phyloP scores from a whole-genome alignment of 2,797 vertebrate species.

The Mastacembelus armatus region DNA sequence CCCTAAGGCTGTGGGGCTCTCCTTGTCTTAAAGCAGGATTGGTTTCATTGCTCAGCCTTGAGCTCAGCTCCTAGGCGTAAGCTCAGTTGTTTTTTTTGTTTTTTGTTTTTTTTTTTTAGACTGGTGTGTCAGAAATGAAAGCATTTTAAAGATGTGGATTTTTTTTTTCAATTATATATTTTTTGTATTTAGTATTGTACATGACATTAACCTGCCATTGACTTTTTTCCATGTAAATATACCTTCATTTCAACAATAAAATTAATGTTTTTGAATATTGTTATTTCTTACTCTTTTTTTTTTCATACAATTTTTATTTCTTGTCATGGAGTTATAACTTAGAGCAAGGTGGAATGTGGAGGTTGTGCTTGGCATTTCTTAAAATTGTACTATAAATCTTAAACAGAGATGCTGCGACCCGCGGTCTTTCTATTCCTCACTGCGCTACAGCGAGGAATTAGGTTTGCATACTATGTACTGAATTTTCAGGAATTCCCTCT shows the following conservation, averaged over 20 bases:
- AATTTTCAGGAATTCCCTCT: conserved; percentile 43
- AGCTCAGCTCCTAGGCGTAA: conserved; percentile 41
- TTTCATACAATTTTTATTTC: neutral
- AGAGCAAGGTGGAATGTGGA: neutral
- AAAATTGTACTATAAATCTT: neutral
- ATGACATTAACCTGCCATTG: conserved; percentile 75
- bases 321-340: neutral
- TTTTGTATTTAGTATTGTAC: conserved; percentile 81
- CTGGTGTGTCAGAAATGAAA: conserved; percentile 52
- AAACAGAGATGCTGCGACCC: neutral
- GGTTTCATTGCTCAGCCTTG: conserved; percentile 37
- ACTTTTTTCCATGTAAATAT: conserved; percentile 72
- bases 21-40: conserved; percentile 36
- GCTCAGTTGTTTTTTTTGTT: conserved; percentile 40
- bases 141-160: conserved; percentile 73
- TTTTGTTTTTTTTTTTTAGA: conserved; percentile 30
- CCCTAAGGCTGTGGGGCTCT: conserved; percentile 42
- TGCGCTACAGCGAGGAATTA: conserved; percentile 13
- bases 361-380: neutral
- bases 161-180: conserved; percentile 71
- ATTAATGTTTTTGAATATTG: conserved; percentile 76
- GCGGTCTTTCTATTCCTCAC: neutral
- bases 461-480: conserved; percentile 15
- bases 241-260: conserved; percentile 82
- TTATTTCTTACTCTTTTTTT: neutral